A percentile compares a stretch with the other conserved stretches of the same genome.
phyloP scores from a whole-genome alignment of 2,888 invertebrate species.

The Axea sp. region DNA sequence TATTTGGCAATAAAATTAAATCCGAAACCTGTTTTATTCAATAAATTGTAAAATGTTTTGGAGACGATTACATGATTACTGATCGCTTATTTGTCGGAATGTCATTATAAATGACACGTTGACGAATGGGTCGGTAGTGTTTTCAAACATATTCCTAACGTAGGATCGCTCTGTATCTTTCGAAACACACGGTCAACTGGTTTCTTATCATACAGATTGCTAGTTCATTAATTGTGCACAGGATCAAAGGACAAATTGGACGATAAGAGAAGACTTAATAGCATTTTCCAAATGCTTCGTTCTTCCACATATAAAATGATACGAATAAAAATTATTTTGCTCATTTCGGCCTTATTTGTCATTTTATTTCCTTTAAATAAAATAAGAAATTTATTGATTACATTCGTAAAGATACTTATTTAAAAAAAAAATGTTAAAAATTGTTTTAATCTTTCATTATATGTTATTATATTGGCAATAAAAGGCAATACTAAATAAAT shows the following conservation, averaged over 20 bases:
- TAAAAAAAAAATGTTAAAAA: too few species aligned
- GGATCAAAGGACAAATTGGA: slow-evolving; percentile 72
- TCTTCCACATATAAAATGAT: slow-evolving; percentile 27
- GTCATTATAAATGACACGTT: slow-evolving; percentile 71
- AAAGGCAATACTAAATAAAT: too few species aligned
- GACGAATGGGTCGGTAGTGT: slow-evolving; percentile 68
- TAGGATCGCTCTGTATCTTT: slow-evolving; percentile 52
- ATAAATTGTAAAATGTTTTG: slow-evolving; percentile 27
- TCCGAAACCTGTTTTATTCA: slow-evolving; percentile 41
- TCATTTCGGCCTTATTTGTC: slow-evolving; percentile 32
- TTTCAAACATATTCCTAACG: slow-evolving; percentile 46
- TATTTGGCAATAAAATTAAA: too few species aligned
- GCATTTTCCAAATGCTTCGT: slow-evolving; percentile 69
- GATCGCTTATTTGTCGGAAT: slow-evolving; percentile 73
- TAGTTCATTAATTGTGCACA: slow-evolving; percentile 71
- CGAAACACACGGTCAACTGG: slow-evolving; percentile 61
- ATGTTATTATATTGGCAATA: too few species aligned
- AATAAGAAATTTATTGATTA: too few species aligned
- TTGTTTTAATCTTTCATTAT: too few species aligned
- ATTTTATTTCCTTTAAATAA: slow-evolving; percentile 35
- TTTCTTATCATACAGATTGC: slow-evolving; percentile 65
- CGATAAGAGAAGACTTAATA: slow-evolving; percentile 71
- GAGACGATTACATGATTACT: slow-evolving; percentile 53
- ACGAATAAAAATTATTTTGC: slow-evolving; percentile 45
- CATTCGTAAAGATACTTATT: too few species aligned